Conservation (phyloP, 2,113 vertebrate genomes). For the Silurus meridionalis region DNA sequence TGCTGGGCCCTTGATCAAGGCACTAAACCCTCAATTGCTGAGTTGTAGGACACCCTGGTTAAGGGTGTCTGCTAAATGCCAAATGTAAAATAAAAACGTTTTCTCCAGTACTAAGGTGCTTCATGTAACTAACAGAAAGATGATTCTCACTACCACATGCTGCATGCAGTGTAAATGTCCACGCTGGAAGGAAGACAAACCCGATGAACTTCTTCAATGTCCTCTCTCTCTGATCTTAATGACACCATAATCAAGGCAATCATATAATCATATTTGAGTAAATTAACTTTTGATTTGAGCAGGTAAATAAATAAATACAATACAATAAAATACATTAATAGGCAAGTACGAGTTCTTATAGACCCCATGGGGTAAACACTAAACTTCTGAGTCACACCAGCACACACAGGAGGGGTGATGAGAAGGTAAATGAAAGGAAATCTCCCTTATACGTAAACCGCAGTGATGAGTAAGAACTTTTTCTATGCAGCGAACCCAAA, state of each 20-base stretch:
- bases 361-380: not conserved
- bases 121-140: too few relatives aligned
- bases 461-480: conserved; percentile 22
- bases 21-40: too few relatives aligned
- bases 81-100: too few relatives aligned
- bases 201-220: too few relatives aligned
- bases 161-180: too few relatives aligned
- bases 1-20: too few relatives aligned
- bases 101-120: too few relatives aligned
- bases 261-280: not conserved
- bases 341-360: not conserved
- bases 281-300: not conserved
- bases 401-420: not conserved
- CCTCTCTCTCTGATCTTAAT: not conserved
- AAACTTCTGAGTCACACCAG: not conserved
- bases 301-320: too few relatives aligned
- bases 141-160: too few relatives aligned
- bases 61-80: too few relatives aligned
- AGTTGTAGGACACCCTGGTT: too few relatives aligned
- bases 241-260: not conserved
- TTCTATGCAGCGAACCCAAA: not conserved
- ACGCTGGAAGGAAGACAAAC: too few relatives aligned
- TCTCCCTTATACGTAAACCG: conserved; percentile 8
- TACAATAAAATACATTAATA: not conserved
- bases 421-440: not conserved